Percentiles rank a stretch among this genome's conserved stretches.
phyloP scores from a whole-genome alignment of 2,888 invertebrate genomes.

The Bembecia ichneumoniformis region DNA sequence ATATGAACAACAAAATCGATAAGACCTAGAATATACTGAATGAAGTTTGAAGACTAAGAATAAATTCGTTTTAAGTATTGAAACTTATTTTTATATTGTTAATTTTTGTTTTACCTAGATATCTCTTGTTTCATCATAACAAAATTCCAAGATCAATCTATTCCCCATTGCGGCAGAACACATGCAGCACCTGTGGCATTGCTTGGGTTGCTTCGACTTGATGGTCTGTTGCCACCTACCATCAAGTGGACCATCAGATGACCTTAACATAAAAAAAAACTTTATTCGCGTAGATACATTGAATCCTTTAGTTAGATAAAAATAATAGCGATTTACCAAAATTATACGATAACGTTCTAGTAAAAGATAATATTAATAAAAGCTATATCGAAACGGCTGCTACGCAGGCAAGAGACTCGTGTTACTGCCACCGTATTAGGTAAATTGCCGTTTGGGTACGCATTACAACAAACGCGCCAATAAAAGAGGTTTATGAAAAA shows the following conservation, averaged over 20 bases:
- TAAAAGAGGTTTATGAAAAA: conserved; percentile 37
- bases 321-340: background rate
- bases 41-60: too few species aligned
- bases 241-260: too few species aligned
- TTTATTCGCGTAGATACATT: conserved; percentile 13
- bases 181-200: background rate
- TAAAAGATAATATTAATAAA: conserved; percentile 9
- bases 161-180: too few species aligned
- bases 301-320: background rate
- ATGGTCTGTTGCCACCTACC: too few species aligned
- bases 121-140: too few species aligned
- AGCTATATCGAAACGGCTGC: conserved; percentile 10
- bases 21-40: too few species aligned
- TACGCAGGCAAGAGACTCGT: conserved; percentile 2
- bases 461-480: conserved; percentile 30
- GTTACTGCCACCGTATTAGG: conserved; percentile 18
- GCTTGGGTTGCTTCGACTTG: background rate
- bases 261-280: too few species aligned
- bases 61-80: too few species aligned
- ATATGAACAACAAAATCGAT: too few species aligned
- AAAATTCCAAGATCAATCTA: too few species aligned
- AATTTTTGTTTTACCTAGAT: too few species aligned
- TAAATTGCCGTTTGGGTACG: conserved; percentile 20
- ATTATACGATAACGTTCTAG: background rate
- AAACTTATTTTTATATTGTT: too few species aligned